phyloP scores from a whole-genome alignment of 2,888 invertebrate species.

The Eristalinus aeneus region DNA sequence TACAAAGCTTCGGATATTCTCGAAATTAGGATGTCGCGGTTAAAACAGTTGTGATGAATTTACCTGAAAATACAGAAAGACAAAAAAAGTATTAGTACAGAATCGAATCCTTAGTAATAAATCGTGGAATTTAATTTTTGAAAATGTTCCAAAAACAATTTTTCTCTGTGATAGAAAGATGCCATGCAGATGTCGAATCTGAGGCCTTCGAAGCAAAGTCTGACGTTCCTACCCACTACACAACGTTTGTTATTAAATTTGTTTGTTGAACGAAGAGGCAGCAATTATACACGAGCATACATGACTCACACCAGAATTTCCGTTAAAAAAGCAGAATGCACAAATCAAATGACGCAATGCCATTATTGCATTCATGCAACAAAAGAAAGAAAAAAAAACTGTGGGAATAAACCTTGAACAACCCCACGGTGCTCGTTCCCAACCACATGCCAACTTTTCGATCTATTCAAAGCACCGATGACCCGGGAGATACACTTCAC shows the following conservation, averaged over 20 bases:
- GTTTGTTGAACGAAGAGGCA: too few relatives aligned
- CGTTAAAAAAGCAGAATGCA: background rate
- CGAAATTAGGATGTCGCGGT: background rate
- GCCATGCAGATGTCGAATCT: too few relatives aligned
- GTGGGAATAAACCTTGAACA: background rate
- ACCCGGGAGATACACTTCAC: slow-evolving; percentile 21
- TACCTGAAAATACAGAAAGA: background rate
- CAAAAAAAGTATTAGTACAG: too few relatives aligned
- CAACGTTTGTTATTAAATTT: too few relatives aligned
- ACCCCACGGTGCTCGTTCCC: background rate
- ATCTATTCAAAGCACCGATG: background rate
- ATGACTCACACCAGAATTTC: background rate
- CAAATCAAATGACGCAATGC: background rate
- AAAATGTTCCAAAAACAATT: too few relatives aligned
- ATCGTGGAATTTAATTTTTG: too few relatives aligned
- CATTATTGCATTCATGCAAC: background rate
- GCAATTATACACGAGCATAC: background rate
- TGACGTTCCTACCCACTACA: too few relatives aligned
- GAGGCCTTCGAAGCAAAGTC: too few relatives aligned
- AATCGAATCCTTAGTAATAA: too few relatives aligned
- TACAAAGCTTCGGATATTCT: too few relatives aligned
- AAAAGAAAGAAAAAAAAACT: background rate
- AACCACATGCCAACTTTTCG: background rate
- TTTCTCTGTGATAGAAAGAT: too few relatives aligned
- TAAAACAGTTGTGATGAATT: background rate